Conservation (phyloP, 2,113 vertebrate species). For the Grus americana region DNA sequence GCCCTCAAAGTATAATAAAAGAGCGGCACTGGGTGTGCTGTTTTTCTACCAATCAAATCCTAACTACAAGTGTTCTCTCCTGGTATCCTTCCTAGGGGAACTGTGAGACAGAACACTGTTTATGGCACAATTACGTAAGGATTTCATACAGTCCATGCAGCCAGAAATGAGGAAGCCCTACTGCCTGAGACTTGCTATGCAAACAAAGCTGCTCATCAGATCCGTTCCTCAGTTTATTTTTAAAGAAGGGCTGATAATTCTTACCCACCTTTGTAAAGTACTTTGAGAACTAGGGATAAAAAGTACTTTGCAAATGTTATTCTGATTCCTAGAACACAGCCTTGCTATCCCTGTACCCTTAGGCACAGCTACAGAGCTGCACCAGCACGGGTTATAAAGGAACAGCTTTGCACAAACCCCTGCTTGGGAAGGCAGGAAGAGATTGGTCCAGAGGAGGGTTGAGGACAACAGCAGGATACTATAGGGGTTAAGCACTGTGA, state of each 20-base stretch:
- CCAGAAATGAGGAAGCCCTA: not conserved
- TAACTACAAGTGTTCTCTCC: not conserved
- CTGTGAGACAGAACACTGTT: not conserved
- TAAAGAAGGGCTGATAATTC: not conserved
- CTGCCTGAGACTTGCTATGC: not conserved
- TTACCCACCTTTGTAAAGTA: not conserved
- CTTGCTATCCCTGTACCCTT: not conserved
- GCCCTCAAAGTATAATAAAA: not conserved
- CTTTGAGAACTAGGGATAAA: not conserved
- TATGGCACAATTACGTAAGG: not conserved
- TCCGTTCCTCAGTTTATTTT: not conserved
- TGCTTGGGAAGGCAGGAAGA: not conserved
- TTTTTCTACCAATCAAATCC: slow-evolving; percentile 4
- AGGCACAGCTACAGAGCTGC: not conserved
- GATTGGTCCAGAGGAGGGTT: not conserved
- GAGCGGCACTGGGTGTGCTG: not conserved
- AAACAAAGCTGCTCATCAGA: not conserved
- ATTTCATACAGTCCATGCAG: not conserved
- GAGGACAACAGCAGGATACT: not conserved
- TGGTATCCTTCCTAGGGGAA: not conserved
- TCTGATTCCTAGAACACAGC: not conserved
- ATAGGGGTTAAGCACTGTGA: not conserved
- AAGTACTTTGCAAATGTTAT: not conserved
- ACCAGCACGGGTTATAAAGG: not conserved
- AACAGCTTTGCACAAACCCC: not conserved